Percentiles rank a stretch among this genome's conserved stretches.
These are phyloP conservation scores for Cygnus buccinator DNA, from an alignment of 2,113 vertebrate species.

Conservation along the genomic window DNA sequence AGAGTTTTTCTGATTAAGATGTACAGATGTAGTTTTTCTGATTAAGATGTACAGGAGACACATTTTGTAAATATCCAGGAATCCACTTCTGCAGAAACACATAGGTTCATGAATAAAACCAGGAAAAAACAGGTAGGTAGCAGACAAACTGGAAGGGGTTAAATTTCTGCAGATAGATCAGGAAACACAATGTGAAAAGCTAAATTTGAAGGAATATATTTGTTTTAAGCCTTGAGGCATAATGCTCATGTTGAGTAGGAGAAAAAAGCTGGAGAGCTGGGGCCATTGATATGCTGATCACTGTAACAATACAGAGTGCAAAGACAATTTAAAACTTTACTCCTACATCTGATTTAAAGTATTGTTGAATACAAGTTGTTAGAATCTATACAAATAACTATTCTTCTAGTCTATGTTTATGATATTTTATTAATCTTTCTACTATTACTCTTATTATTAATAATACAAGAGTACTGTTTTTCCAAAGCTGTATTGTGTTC, in stretches of 20 bases:
- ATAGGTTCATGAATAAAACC: fast-evolving
- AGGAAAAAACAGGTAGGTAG: background rate
- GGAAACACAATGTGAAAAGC: background rate
- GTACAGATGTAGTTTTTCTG: background rate
- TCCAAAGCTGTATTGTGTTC: constrained; percentile 35
- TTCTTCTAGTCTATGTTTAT: constrained; percentile 12
- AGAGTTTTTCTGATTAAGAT: background rate
- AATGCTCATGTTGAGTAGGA: background rate
- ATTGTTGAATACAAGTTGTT: constrained; percentile 26
- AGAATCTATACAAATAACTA: constrained; percentile 29
- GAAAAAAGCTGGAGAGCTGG: background rate
- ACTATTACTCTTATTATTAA: constrained; percentile 65
- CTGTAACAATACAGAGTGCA: background rate
- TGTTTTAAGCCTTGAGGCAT: constrained; percentile 23
- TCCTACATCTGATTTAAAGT: background rate
- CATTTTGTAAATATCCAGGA: background rate
- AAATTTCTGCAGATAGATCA: background rate
- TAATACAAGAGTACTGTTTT: constrained; percentile 54
- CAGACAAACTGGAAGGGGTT: background rate
- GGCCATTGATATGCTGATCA: constrained; percentile 41
- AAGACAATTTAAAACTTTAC: constrained; percentile 26
- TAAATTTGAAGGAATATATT: background rate
- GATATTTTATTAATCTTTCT: constrained; percentile 66
- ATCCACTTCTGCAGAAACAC: background rate
- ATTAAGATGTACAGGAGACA: background rate